These are phyloP conservation scores for Philereme transversata DNA, from an alignment of 2,888 invertebrate genomes.

Conservation along the genomic window DNA sequence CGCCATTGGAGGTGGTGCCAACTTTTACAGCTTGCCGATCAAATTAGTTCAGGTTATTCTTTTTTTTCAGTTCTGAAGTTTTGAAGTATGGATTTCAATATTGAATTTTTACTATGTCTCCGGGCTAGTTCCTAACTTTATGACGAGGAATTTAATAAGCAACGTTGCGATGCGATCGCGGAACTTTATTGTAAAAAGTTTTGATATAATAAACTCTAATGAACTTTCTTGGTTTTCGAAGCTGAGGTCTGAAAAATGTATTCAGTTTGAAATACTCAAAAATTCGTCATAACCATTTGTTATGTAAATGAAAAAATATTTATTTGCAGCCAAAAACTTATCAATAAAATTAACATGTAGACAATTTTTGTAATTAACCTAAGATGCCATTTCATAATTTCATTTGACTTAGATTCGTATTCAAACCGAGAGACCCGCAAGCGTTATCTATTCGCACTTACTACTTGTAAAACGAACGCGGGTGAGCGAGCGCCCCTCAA, in stretches of 20 bases:
- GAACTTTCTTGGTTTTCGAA: neutral
- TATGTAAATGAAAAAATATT: no score
- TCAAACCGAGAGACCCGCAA: no score
- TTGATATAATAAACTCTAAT: constrained; percentile 7
- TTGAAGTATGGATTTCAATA: constrained; percentile 79
- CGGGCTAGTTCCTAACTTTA: constrained; percentile 49
- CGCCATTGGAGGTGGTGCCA: constrained; percentile 67
- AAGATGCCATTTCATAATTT: no score
- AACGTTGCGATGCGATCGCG: constrained; percentile 34
- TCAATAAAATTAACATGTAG: no score
- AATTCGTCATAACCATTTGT: no score
- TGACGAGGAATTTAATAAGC: constrained; percentile 56
- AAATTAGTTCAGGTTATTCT: constrained; percentile 71
- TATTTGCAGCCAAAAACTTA: no score
- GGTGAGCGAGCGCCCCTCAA: no score
- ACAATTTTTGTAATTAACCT: no score
- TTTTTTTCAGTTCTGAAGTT: constrained; percentile 69
- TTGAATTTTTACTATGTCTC: constrained; percentile 75
- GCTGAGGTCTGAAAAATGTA: neutral
- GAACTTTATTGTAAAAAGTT: constrained; percentile 37
- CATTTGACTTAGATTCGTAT: no score
- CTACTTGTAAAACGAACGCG: no score
- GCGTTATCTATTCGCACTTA: no score
- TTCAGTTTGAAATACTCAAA: neutral
- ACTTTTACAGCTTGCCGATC: constrained; percentile 72